These are phyloP conservation scores for Alectura lathami DNA, from an alignment of 2,113 vertebrate species.

Conservation along the genomic window DNA sequence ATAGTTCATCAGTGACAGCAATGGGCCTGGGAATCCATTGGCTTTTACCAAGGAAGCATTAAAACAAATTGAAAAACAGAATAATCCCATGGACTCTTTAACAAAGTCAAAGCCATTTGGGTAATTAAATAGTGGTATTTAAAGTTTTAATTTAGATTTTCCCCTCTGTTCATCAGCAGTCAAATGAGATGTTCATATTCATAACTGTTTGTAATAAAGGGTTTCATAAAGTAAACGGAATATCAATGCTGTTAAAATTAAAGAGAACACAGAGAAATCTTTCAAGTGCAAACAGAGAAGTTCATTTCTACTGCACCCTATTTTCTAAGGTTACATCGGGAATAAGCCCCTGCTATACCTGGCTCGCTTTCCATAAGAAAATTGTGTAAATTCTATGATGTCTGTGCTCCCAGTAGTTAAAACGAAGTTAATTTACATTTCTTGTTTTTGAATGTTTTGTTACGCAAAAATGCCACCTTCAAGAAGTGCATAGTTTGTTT, in stretches of 20 bases:
- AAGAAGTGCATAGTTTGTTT: background rate
- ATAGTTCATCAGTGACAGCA: constrained; percentile 91
- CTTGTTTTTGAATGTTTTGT: background rate
- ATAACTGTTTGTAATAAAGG: constrained; percentile 83
- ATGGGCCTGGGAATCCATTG: constrained; percentile 88
- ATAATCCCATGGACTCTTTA: constrained; percentile 89
- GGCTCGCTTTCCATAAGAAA: background rate
- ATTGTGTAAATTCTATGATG: background rate
- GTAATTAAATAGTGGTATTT: constrained; percentile 99
- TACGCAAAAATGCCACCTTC: background rate
- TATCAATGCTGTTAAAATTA: constrained; percentile 79
- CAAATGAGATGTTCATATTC: constrained; percentile 86
- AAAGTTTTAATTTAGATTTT: constrained; percentile 99
- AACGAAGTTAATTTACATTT: background rate
- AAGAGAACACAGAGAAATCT: constrained; percentile 60
- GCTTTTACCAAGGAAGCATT: constrained; percentile 83
- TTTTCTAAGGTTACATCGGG: constrained; percentile 29
- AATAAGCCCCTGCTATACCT: constrained; percentile 16
- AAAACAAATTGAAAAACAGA: constrained; percentile 96
- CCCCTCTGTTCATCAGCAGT: constrained; percentile 83
- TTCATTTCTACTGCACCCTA: constrained; percentile 44
- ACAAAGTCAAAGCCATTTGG: constrained; percentile 93
- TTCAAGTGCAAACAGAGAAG: constrained; percentile 65
- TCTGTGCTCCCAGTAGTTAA: background rate
- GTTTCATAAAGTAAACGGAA: constrained; percentile 80